Evolutionary conservation across 2,888 invertebrate species (phyloP).

Genomic region (Callosobruchus maculatus): DNA sequence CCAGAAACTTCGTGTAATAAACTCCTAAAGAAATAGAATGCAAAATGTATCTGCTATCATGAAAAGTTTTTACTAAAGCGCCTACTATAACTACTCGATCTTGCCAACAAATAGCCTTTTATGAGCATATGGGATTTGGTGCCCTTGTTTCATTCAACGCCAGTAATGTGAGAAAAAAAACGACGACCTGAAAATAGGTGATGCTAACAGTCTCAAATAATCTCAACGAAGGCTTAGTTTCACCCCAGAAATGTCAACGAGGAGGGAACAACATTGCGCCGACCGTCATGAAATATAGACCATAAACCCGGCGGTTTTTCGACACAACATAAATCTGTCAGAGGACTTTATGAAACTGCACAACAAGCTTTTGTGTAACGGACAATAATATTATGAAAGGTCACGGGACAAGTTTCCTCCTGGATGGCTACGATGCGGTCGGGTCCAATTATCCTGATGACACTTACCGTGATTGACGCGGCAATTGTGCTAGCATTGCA

Average conservation of each 20-base stretch:
- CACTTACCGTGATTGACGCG: background rate
- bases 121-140: too few relatives aligned
- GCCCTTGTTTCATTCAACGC: too few relatives aligned
- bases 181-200: too few relatives aligned
- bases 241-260: background rate
- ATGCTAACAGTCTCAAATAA: too few relatives aligned
- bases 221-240: background rate
- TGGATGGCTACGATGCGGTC: background rate
- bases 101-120: too few relatives aligned
- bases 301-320: background rate
- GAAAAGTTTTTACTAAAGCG: too few relatives aligned
- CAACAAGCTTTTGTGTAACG: background rate
- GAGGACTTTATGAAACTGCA: background rate
- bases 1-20: too few relatives aligned
- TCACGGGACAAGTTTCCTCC: background rate
- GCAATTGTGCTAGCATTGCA: background rate
- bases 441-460: background rate
- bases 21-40: too few relatives aligned
- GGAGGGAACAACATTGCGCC: background rate
- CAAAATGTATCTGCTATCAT: too few relatives aligned
- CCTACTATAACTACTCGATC: too few relatives aligned
- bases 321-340: too few relatives aligned
- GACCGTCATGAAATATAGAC: background rate
- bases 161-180: too few relatives aligned
- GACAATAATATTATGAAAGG: background rate